Conservation (phyloP, 2,888 invertebrate species). For the Campoletis raptor region DNA sequence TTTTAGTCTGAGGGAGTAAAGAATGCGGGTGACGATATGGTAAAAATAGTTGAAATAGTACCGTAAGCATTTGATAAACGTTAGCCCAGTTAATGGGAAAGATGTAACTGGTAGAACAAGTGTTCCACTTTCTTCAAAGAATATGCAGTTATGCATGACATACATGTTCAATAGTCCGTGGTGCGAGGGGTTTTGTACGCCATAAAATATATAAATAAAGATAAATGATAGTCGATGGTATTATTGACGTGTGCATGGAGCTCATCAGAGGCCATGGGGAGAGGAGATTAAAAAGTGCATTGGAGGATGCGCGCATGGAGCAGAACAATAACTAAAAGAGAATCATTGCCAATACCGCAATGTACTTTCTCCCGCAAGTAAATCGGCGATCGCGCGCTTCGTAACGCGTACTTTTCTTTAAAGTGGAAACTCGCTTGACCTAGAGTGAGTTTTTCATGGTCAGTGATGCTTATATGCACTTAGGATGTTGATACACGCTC, state of each 20-base stretch:
- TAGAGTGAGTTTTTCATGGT: constrained; percentile 66
- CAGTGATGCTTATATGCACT: constrained; percentile 35
- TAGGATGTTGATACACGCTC: constrained; percentile 22
- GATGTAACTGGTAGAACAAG: constrained; percentile 71
- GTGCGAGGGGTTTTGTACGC: constrained; percentile 61
- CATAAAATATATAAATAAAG: background rate
- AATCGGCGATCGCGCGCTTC: constrained; percentile 27
- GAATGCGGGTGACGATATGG: background rate
- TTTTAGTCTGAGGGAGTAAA: background rate
- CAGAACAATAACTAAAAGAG: constrained; percentile 50
- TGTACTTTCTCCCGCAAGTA: constrained; percentile 64
- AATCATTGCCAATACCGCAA: constrained; percentile 54
- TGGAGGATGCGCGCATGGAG: constrained; percentile 19
- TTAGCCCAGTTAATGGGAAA: constrained; percentile 60
- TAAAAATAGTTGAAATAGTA: constrained; percentile 32
- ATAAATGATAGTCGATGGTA: constrained; percentile 2
- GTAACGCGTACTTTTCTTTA: constrained; percentile 56
- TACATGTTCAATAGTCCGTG: constrained; percentile 74
- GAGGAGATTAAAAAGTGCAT: constrained; percentile 20
- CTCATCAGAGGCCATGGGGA: background rate
- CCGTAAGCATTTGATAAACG: constrained; percentile 39
- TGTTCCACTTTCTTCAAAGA: constrained; percentile 77
- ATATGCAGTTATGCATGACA: constrained; percentile 77
- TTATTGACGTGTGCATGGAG: background rate
- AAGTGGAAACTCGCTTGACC: constrained; percentile 67